Conservation (phyloP, 2,888 invertebrate genomes). For the Geophilus truncorum region DNA sequence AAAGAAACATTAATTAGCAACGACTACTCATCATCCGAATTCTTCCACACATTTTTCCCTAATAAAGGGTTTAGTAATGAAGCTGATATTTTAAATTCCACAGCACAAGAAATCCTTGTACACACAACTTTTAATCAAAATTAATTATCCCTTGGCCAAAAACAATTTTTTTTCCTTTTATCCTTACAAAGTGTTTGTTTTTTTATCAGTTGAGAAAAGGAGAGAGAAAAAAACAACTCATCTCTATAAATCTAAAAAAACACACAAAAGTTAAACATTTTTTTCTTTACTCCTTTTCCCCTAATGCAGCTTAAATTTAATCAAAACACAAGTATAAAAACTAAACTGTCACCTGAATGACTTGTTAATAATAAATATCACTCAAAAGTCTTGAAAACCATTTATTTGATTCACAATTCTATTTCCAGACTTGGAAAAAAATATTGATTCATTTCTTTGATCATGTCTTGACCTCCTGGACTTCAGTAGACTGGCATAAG, state of each 20-base stretch:
- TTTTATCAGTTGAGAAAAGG: neutral
- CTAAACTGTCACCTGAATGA: neutral
- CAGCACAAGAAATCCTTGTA: neutral
- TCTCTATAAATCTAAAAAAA: neutral
- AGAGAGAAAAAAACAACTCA: neutral
- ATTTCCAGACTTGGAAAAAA: neutral
- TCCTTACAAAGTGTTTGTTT: neutral
- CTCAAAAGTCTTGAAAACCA: neutral
- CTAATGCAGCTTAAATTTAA: neutral
- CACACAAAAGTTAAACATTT: neutral
- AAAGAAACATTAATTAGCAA: neutral
- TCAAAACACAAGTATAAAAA: neutral
- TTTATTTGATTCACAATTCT: neutral
- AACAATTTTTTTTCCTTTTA: neutral
- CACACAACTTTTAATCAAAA: constrained; percentile 16
- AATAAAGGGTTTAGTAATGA: neutral
- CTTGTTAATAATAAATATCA: neutral
- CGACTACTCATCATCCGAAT: neutral
- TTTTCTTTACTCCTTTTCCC: neutral
- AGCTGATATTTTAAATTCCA: constrained; percentile 12
- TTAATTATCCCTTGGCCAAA: neutral
- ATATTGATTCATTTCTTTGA: constrained; percentile 16
- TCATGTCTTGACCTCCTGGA: constrained; percentile 7
- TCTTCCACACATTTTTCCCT: neutral
- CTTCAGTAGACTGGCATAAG: neutral